phyloP scores from a whole-genome alignment of 1,140 invertebrate species.

The Scylla paramamosain region DNA sequence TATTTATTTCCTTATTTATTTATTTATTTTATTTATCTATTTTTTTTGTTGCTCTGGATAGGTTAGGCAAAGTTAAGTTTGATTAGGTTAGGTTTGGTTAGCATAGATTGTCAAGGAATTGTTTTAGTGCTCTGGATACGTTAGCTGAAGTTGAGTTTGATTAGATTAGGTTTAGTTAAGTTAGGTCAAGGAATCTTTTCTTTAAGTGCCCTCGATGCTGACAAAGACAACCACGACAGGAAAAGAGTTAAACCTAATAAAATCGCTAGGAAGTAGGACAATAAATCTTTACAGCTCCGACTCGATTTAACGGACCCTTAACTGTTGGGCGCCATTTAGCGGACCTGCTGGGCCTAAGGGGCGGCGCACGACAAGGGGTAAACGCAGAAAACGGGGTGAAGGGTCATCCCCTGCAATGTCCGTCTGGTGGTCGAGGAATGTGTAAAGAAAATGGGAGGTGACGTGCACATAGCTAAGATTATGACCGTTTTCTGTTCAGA shows the following conservation, averaged over 20 bases:
- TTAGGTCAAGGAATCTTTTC: no score
- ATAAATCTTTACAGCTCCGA: not conserved
- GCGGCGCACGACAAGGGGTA: not conserved
- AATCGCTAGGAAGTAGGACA: not conserved
- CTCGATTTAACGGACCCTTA: not conserved
- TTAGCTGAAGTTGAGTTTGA: no score
- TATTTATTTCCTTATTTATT: no score
- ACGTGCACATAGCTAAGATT: not conserved
- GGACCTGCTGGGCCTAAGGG: not conserved
- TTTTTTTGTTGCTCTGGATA: no score
- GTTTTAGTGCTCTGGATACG: no score
- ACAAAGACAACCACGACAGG: no score
- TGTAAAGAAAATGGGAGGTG: not conserved
- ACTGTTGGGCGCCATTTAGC: not conserved
- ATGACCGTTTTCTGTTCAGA: not conserved
- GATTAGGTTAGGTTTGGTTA: no score
- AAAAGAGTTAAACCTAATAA: not conserved
- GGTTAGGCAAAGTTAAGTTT: no score
- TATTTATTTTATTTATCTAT: no score
- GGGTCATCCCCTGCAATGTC: slow-evolving; percentile 1
- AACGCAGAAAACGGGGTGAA: slow-evolving; percentile 13
- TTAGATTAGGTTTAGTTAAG: no score
- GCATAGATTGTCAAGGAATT: no score
- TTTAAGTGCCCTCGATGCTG: no score
- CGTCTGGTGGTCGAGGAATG: not conserved